Conservation (phyloP, 1,140 invertebrate genomes). For the Lanistes nyassanus region DNA sequence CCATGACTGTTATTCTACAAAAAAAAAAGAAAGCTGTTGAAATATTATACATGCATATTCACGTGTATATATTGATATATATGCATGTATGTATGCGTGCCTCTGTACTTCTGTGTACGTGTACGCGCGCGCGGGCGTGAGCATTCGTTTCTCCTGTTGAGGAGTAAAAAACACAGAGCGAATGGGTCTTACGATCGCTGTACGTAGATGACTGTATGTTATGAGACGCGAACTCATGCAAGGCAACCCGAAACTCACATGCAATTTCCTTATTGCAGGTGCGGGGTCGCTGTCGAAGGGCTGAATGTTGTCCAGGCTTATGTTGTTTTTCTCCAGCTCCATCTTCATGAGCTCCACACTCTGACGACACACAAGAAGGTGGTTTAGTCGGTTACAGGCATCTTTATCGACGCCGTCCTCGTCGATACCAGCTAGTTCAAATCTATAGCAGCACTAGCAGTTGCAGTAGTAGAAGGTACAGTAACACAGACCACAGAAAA, state of each 20-base stretch:
- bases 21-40: no score
- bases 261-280: neutral
- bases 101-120: neutral
- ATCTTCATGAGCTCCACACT: neutral
- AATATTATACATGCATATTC: no score
- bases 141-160: neutral
- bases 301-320: neutral
- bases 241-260: no score
- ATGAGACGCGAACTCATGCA: no score
- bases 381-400: no score
- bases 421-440: no score
- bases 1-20: no score
- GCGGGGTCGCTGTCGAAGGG: constrained; percentile 4
- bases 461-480: no score
- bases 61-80: neutral
- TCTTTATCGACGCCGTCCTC: no score
- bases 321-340: constrained; percentile 6
- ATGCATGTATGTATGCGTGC: neutral
- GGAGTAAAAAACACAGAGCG: neutral
- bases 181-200: neutral
- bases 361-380: neutral
- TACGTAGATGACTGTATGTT: no score
- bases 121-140: neutral
- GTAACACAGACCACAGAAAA: no score
- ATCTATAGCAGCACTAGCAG: no score